Conservation (phyloP, 2,113 vertebrate genomes). For the Acanthisitta chloris region DNA sequence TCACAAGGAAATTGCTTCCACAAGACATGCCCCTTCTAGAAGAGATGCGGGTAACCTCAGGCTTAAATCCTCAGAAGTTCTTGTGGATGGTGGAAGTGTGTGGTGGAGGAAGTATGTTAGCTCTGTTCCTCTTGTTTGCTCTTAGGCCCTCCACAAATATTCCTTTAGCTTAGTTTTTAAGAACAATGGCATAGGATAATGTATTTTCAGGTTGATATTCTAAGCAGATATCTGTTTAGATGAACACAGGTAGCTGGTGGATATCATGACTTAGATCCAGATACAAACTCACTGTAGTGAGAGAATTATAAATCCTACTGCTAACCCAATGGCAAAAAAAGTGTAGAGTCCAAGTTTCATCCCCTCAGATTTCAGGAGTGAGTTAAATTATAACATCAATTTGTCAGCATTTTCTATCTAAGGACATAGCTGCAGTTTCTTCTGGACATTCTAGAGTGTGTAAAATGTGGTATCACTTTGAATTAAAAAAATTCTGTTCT, state of each 20-base stretch:
- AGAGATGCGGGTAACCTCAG: not conserved
- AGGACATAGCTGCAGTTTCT: not conserved
- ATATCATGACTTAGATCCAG: not conserved
- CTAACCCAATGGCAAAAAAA: not conserved
- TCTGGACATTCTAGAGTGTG: not conserved
- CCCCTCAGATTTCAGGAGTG: not conserved
- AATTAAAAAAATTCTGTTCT: not conserved
- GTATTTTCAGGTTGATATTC: not conserved
- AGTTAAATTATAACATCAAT: not conserved
- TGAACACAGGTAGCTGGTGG: not conserved
- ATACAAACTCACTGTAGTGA: not conserved
- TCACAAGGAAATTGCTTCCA: not conserved
- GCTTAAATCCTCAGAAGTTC: not conserved
- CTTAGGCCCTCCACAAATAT: not conserved
- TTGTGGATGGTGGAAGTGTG: not conserved
- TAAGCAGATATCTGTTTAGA: not conserved
- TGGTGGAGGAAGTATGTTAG: not conserved
- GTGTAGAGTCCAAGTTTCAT: not conserved
- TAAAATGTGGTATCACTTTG: not conserved
- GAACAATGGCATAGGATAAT: not conserved
- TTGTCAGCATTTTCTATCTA: not conserved
- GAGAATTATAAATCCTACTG: not conserved
- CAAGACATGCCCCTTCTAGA: fast-evolving
- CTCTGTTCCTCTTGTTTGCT: not conserved
- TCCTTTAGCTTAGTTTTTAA: not conserved